Evolutionary conservation across 2,797 vertebrate genomes (phyloP), one percentile per base, ranked within the genome.

Genomic region (Calcarius lapponicus): DNA sequence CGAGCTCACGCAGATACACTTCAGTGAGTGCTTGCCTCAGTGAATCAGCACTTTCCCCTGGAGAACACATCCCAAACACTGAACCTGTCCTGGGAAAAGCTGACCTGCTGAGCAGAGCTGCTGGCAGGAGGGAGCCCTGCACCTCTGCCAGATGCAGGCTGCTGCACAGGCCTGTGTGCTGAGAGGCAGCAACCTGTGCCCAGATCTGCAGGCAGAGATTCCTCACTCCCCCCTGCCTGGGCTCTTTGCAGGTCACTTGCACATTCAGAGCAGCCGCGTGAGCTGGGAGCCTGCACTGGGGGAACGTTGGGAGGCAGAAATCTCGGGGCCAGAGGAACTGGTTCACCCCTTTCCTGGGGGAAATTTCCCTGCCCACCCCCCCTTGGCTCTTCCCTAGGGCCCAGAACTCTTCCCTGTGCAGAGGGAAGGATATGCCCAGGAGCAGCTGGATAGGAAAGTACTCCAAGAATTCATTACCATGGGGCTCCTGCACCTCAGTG

Each of bases 1-100:
- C 71, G 42, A 79, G 51, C 3, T 40, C 58, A 7, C 0, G 0
- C 70, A 0, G 0, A 36, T 2, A 31, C 0, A 3, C 70, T 72
- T 31, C 81, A 62, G 24, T 47, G 58, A 31, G 22, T 0, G 0
- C 25, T 71, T 3, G 1, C 62, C 45, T 36, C 4, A 0, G 47
- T 83, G 82, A 92, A 92, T 83, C 90, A 95, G 67, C 40, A 0
- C 28, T 88, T 95, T 47, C 31, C 48, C 47, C 43, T 0, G 1
- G 43, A 71, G 78, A 76, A 70, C 80, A 62, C 17, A 74, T 71
- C 66, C 71, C 75, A 60, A 51, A 76, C 20, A 17, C 57, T 34
- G 24, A 62, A 56, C 11, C 13, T 19, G 40, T 56, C 48, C 75
- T 34, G 57, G 53, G 67, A 80, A 87, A 50, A 47, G 15, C 24